A percentile compares a stretch with the other conserved stretches of the same genome.
Conservation (phyloP, 2,113 vertebrate genomes). For the Apodemus speciosus region DNA sequence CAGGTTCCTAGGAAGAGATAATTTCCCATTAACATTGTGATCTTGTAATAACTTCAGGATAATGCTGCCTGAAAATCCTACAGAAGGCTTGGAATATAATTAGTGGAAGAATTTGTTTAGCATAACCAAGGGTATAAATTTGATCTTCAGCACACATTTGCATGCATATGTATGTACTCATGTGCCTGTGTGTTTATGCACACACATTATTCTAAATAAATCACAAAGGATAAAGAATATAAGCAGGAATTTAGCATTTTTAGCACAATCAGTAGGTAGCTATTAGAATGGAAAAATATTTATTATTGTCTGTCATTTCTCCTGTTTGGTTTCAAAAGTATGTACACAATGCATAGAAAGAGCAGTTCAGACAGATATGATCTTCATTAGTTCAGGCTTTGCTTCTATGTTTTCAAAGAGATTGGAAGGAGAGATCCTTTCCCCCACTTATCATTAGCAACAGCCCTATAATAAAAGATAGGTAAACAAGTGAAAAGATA, state of each 20-base stretch:
- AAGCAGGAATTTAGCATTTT: background rate
- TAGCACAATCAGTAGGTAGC: background rate
- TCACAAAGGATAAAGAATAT: conserved; percentile 1
- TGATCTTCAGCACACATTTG: background rate
- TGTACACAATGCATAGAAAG: background rate
- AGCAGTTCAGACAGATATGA: background rate
- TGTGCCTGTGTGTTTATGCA: too few relatives aligned
- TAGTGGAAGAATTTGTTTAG: background rate
- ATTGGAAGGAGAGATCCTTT: background rate
- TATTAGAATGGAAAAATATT: background rate
- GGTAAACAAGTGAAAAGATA: background rate
- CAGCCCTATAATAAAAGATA: background rate
- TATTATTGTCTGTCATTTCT: background rate
- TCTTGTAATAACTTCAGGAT: background rate
- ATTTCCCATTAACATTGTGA: background rate
- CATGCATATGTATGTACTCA: background rate
- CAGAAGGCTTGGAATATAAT: background rate
- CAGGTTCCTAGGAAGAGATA: background rate
- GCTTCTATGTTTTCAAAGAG: background rate
- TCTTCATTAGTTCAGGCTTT: background rate
- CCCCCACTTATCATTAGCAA: background rate
- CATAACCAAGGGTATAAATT: background rate
- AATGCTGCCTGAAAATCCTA: conserved; percentile 2
- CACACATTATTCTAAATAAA: background rate
- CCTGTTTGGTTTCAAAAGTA: background rate